phyloP scores from a whole-genome alignment of 2,113 vertebrate genomes.

The Archocentrus centrarchus region DNA sequence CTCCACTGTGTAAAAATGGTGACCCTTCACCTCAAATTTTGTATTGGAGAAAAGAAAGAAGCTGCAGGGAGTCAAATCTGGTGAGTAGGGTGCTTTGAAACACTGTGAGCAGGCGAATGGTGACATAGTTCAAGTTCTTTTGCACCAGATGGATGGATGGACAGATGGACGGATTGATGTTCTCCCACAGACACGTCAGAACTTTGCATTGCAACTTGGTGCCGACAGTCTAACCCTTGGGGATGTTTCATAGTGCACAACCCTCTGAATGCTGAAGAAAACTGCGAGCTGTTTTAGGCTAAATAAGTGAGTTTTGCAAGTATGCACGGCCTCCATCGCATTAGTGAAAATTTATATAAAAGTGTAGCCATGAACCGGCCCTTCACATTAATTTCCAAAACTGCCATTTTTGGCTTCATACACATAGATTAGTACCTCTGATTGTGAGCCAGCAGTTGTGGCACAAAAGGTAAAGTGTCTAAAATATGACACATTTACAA shows the following conservation, averaged over 20 bases:
- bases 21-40: constrained; percentile 5
- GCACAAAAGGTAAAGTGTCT: too few species aligned
- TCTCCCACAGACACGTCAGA: background rate
- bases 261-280: background rate
- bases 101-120: background rate
- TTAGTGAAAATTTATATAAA: background rate
- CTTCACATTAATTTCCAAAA: background rate
- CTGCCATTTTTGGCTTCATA: background rate
- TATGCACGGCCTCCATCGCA: background rate
- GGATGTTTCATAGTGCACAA: background rate
- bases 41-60: background rate
- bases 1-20: background rate
- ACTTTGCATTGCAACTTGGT: background rate
- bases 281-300: background rate
- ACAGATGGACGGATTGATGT: background rate
- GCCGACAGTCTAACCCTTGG: background rate
- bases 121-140: background rate
- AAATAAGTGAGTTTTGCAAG: background rate
- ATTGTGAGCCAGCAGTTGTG: too few species aligned
- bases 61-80: background rate
- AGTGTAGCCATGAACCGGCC: background rate
- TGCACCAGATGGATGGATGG: background rate
- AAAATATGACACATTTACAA: background rate
- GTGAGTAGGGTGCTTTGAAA: background rate
- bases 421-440: background rate